Base-by-base conservation (phyloP, 2,888 invertebrate genomes). In the Andrena hattorfiana region DNA sequence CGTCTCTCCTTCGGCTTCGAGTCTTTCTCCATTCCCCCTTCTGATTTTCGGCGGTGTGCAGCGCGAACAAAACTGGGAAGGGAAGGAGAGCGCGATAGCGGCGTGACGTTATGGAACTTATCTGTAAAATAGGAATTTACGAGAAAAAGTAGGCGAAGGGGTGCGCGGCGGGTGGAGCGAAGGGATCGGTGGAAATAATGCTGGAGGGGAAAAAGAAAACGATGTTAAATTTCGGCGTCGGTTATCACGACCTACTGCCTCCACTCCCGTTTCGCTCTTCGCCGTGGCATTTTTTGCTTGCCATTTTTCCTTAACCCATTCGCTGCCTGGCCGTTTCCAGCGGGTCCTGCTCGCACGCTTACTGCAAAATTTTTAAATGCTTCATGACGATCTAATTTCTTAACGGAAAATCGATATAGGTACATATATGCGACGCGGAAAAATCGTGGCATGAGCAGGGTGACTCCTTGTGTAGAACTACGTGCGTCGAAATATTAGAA, bases 111-210 rank as follows among this genome's bases (percentile, higher is more conserved):
- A 85, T 80, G 79, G 79, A 88, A 87, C 74, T 88, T 88, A 88
- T 88, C 85, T 80, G 80, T 76, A 69, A 83, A 88, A 85, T 86
- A 80, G 85, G 80, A 86, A 88, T 88, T 85, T 86, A 84, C 74
- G 79, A 70, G 60, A 30, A 54, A 64, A 67, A 76, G 32, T 20
- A 42, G 54, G 35, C 0, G 30, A 32, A 26, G 16, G n/a, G 51
- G 56, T 26, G 49, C 2, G 8, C 16, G 49, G 42, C 32, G 6
- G 30, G 42, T 0, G 7, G n/a, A 26, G 8, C 26, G 20, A 20
- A n/a, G 49, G 42, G 49, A 69, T 30, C 42, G 48, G 28, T 8
- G 20, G 63, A 60, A 70, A 70, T 71, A 56, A n/a, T 48, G 70
- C 20, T 32, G 51, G 20, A 26, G 16, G 5, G 59, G n/a, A 26